Evolutionary conservation across 2,888 invertebrate species (phyloP).

Genomic region (Cantharis rustica): DNA sequence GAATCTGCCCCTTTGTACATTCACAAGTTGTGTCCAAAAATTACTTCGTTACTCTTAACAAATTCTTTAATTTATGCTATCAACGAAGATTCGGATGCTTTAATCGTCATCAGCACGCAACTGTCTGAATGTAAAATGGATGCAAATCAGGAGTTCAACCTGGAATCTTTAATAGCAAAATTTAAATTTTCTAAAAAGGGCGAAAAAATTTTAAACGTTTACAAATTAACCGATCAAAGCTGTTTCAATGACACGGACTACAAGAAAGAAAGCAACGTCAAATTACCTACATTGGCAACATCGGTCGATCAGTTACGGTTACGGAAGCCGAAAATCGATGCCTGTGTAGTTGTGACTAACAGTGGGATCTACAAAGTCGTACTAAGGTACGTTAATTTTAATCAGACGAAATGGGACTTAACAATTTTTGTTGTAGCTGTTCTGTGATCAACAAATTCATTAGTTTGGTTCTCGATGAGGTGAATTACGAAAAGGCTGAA

Average conservation of each 20-base stretch:
- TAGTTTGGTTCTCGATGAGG: slow-evolving; percentile 60
- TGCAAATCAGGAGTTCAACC: slow-evolving; percentile 62
- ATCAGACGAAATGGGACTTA: neutral
- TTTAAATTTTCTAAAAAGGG: slow-evolving; percentile 59
- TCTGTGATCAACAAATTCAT: slow-evolving; percentile 61
- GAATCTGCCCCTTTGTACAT: slow-evolving; percentile 70
- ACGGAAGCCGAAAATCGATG: slow-evolving; percentile 58
- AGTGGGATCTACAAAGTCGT: slow-evolving; percentile 64
- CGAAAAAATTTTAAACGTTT: slow-evolving; percentile 59
- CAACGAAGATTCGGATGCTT: slow-evolving; percentile 56
- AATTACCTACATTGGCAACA: slow-evolving; percentile 54
- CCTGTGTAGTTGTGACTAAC: slow-evolving; percentile 66
- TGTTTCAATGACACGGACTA: slow-evolving; percentile 24
- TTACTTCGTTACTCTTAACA: slow-evolving; percentile 67
- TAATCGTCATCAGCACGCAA: slow-evolving; percentile 63
- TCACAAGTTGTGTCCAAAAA: slow-evolving; percentile 69
- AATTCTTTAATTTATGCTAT: slow-evolving; percentile 70
- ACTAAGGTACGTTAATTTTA: slow-evolving; percentile 55
- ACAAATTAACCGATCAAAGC: slow-evolving; percentile 57
- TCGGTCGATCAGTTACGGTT: slow-evolving; percentile 57
- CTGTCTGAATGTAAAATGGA: slow-evolving; percentile 62
- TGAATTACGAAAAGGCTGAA: slow-evolving; percentile 62
- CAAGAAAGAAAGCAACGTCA: slow-evolving; percentile 42
- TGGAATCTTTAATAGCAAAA: slow-evolving; percentile 62
- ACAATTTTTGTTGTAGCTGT: slow-evolving; percentile 41